These are phyloP conservation scores for Brachionus manjavacas DNA, from an alignment of 1,140 invertebrate species.

Conservation along the genomic window DNA sequence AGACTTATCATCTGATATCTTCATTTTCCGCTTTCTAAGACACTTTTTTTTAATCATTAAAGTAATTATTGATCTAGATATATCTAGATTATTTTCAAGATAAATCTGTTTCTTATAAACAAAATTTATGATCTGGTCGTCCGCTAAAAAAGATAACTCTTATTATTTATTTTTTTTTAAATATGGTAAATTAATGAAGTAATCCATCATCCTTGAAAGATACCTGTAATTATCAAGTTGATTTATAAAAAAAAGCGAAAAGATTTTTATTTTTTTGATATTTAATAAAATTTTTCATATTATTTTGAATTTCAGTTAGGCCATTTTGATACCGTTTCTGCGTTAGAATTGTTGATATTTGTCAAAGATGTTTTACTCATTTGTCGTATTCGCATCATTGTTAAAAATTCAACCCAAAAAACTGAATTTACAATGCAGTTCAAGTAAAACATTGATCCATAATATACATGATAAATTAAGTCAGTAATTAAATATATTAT, in stretches of 20 bases:
- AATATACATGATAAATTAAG: not conserved
- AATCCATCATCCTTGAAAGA: too few relatives aligned
- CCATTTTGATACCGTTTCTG: not conserved
- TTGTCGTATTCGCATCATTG: not conserved
- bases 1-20: too few relatives aligned
- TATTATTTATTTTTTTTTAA: too few relatives aligned
- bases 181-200: too few relatives aligned
- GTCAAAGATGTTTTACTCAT: not conserved
- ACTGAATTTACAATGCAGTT: not conserved
- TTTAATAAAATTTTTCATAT: not conserved
- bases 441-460: constrained; percentile 9
- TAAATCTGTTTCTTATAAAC: too few relatives aligned
- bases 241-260: not conserved
- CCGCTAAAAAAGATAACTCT: too few relatives aligned
- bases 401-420: not conserved
- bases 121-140: too few relatives aligned
- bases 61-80: too few relatives aligned
- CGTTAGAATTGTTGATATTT: not conserved
- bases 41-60: too few relatives aligned
- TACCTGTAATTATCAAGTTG: too few relatives aligned
- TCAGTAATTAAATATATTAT: not conserved
- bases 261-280: not conserved
- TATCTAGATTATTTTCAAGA: too few relatives aligned
- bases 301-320: not conserved
- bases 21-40: too few relatives aligned